These are phyloP conservation scores for Meiosimyza platycephala DNA, from an alignment of 2,888 invertebrate species.

Conservation along the genomic window DNA sequence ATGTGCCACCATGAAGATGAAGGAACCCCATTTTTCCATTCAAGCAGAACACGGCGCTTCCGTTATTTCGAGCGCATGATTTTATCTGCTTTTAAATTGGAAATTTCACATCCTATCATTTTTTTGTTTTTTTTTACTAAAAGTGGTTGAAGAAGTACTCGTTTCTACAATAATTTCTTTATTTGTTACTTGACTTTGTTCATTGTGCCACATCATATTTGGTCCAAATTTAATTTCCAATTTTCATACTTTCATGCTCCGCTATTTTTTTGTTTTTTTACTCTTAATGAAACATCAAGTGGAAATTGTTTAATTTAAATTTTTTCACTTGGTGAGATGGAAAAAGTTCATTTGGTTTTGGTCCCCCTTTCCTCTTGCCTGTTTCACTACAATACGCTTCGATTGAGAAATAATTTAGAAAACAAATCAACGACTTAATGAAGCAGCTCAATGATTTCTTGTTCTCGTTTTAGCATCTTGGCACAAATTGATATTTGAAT, in stretches of 20 bases:
- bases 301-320: conserved; percentile 23
- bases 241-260: neutral
- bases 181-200: neutral
- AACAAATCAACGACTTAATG: conserved; percentile 63
- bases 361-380: neutral
- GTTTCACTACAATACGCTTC: conserved; percentile 31
- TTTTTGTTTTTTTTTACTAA: neutral
- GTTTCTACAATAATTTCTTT: neutral
- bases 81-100: conserved; percentile 29
- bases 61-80: conserved; percentile 1
- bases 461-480: conserved; percentile 53
- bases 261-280: neutral
- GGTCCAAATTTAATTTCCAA: neutral
- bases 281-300: neutral
- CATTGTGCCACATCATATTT: neutral
- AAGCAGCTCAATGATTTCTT: conserved; percentile 58
- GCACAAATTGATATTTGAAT: conserved; percentile 56
- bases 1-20: too few relatives aligned
- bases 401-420: conserved; percentile 36
- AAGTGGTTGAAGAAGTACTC: neutral
- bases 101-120: conserved; percentile 26
- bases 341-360: conserved; percentile 20
- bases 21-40: neutral
- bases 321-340: conserved; percentile 35
- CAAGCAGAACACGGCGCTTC: conserved; percentile 26